Base-by-base conservation (phyloP, 2,888 invertebrate species). In the Pasiphila rectangulata region DNA sequence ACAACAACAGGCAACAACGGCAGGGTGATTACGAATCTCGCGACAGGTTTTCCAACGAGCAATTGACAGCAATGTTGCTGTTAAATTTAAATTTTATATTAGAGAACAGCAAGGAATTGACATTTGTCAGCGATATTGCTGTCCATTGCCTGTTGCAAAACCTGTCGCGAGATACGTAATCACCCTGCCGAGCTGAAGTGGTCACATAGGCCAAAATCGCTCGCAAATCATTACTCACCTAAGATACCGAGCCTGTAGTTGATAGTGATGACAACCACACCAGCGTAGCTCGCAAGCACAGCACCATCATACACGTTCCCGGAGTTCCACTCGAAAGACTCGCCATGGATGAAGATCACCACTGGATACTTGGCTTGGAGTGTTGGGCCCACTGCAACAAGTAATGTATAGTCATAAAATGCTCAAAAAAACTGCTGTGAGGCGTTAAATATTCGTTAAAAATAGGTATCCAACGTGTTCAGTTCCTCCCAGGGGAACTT, bases 271-370 rank as follows among this genome's bases (percentile, higher is more conserved):
- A 98, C 98, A 47, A 99, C 96, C 66, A 98, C 90, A 51, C 95
- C 94, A 13, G 94, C 96, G 75, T 96, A 97, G 74, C 97, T 95
- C 34, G 98, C 95, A 53, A 99, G 90, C 34, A 98, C 96, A 56
- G 97, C 95, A 44, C 98, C 98, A 77, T 99, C 98, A 87, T 98
- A 98, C 3, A 97, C 95, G 83, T 98, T 98, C 56, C 98, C 98
- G 37, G 97, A 96, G 77, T 97, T 98, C 94, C 97, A 98, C 71
- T 96, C 96, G 78, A 96, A 98, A 2, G 97, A 97, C 75, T 98
- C 98, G 0, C 98, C 98, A 67, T 98, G 98, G 59, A 98, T 93
- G 86, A 96, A 97, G 42, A 98, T 94, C 75, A 98, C 92, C 4
- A 98, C 97, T 0, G 97, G 95, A 75, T 93, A 93, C 64, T 91